Base-by-base conservation (phyloP, 2,888 invertebrate species). In the Elegia similella region DNA sequence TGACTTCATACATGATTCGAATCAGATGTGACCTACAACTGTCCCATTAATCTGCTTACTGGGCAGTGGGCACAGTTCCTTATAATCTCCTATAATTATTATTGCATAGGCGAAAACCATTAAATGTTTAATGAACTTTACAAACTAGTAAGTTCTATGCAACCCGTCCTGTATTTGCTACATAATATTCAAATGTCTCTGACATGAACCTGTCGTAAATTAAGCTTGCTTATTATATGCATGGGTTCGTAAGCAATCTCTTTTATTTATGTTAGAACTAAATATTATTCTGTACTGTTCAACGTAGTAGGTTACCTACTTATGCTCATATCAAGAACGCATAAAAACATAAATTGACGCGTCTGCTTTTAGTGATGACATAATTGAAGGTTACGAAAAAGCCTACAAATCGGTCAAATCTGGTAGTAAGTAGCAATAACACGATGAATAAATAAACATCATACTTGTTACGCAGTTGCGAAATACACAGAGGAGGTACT, bases 1-100 rank as follows among this genome's bases (percentile, higher is more conserved):
- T 74, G 70, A 74, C 76, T 74, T 74, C 75, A 80, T 73, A 72
- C 68, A 67, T 64, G 69, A 67, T 66, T 58, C 60, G 66, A 64
- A 72, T 67, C 68, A 64, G 59, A 62, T 58, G 61, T 62, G 59
- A 60, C 63, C 60, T 60, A 62, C 29, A 59, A 52, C 50, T 61
- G 59, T 44, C 50, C 16, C 30, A 53, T 52, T 55, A 59, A 57
- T 38, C 55, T 47, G 29, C 42, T 34, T 47, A 23, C 38, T 50
- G 23, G 30, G n/a, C 32, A 13, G n/a, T n/a, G n/a, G n/a, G 32
- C 12, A 42, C 46, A 30, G 52, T 42, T 38, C 44, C n/a, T 44
- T 10, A 15, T 38, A 38, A 38, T 12, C 1, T 12, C 12, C 1
- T n/a, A 38, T 38, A 12, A 38, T 38, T 38, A 38, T 8, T 38